Conservation (phyloP, 1,140 invertebrate species). For the Drosophila quadrilineata region DNA sequence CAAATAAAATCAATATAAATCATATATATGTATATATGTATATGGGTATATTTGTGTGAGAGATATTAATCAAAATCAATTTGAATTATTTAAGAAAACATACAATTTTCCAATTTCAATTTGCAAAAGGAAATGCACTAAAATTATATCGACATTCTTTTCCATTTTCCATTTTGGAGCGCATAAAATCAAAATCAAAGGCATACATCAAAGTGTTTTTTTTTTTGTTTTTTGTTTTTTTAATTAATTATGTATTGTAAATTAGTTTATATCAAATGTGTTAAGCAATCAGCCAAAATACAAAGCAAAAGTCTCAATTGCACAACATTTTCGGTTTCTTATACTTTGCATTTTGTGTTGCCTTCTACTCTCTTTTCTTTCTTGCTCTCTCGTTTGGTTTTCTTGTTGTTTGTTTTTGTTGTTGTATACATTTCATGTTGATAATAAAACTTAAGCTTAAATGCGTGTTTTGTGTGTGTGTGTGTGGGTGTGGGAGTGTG, state of each 20-base stretch:
- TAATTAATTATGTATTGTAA: too few relatives aligned
- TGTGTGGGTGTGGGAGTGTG: slow-evolving; percentile 26
- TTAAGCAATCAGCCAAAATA: slow-evolving; percentile 15
- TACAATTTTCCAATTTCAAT: too few relatives aligned
- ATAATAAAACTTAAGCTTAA: slow-evolving; percentile 38
- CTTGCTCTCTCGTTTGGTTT: too few relatives aligned
- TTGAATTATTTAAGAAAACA: too few relatives aligned
- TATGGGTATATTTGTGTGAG: too few relatives aligned
- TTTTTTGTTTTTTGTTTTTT: too few relatives aligned
- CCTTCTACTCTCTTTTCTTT: too few relatives aligned
- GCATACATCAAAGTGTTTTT: slow-evolving; percentile 33
- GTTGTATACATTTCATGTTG: slow-evolving; percentile 24
- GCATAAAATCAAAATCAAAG: slow-evolving; percentile 32
- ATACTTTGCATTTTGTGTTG: slow-evolving; percentile 6
- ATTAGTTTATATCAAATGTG: slow-evolving; percentile 20
- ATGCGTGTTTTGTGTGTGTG: slow-evolving; percentile 22
- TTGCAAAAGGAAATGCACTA: slow-evolving; percentile 63
- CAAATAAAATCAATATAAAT: slow-evolving; percentile 53
- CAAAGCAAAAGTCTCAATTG: slow-evolving; percentile 22
- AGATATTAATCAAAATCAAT: too few relatives aligned
- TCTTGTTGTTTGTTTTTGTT: too few relatives aligned
- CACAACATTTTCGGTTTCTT: too few relatives aligned
- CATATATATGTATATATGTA: slow-evolving; percentile 41
- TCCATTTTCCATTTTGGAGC: slow-evolving; percentile 45
- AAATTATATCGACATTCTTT: slow-evolving; percentile 76